Percentiles rank a stretch among this genome's conserved stretches.
phyloP scores from a whole-genome alignment of 1,140 invertebrate species.

The Helicoverpa zea region DNA sequence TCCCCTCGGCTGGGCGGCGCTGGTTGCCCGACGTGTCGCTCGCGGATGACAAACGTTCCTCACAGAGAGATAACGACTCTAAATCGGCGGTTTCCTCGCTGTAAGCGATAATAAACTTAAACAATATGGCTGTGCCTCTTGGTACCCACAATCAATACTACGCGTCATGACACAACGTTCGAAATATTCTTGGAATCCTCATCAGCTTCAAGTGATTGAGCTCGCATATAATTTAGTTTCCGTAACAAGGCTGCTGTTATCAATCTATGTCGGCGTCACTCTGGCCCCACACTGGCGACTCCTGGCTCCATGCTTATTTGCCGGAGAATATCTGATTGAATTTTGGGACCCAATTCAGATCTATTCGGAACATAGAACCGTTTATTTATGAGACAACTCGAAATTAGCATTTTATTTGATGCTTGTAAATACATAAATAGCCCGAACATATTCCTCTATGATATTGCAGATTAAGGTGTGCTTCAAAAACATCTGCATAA shows the following conservation, averaged over 20 bases:
- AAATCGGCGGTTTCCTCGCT: constrained; percentile 41
- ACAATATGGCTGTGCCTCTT: background rate
- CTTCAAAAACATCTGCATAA: too few species aligned
- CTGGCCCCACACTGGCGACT: background rate
- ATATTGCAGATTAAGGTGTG: background rate
- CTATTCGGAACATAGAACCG: background rate
- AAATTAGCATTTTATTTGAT: constrained; percentile 9
- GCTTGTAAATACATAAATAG: background rate
- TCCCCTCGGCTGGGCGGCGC: constrained; percentile 9
- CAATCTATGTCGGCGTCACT: background rate
- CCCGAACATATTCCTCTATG: background rate
- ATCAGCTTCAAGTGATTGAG: background rate
- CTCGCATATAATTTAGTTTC: constrained; percentile 9
- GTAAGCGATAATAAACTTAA: background rate
- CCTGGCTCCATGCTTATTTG: background rate
- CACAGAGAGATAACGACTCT: constrained; percentile 3
- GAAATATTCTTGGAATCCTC: constrained; percentile 1
- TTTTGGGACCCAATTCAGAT: constrained; percentile 15
- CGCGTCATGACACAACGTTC: background rate
- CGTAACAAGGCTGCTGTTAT: background rate
- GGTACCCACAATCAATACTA: background rate
- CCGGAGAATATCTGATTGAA: constrained; percentile 11
- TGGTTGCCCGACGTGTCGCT: background rate
- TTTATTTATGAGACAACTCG: constrained; percentile 7
- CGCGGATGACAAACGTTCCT: constrained; percentile 53